phyloP scores from a whole-genome alignment of 2,113 vertebrate species.

The Pimephales promelas region DNA sequence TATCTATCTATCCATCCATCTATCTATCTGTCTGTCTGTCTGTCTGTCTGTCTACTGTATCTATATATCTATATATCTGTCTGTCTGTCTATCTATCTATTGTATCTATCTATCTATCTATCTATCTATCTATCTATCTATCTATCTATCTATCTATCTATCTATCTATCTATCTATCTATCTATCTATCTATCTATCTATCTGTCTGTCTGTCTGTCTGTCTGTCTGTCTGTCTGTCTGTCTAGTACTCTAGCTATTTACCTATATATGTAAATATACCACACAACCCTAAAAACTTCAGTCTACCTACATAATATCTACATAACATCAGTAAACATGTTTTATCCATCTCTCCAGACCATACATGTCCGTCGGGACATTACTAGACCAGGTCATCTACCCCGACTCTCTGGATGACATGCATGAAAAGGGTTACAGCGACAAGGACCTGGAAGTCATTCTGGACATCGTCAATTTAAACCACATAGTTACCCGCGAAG shows the following conservation, averaged over 20 bases:
- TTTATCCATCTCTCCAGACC: conserved; percentile 77
- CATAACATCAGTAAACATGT: neutral
- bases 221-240: no score
- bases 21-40: neutral
- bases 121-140: no score
- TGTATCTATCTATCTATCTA: no score
- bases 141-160: no score
- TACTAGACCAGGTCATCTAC: conserved; percentile 97
- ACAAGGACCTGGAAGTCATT: conserved; percentile 89
- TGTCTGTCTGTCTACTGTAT: no score
- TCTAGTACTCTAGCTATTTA: neutral
- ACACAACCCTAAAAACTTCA: neutral
- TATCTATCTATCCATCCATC: no score
- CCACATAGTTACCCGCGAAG: conserved; percentile 95
- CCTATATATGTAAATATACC: neutral
- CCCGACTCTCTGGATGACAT: conserved; percentile 93
- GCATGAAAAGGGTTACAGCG: conserved; percentile 84
- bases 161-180: no score
- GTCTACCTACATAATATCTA: neutral
- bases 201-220: no score
- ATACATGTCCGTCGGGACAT: conserved; percentile 95
- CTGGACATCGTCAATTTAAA: conserved; percentile 91
- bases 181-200: no score
- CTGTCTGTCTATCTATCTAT: no score
- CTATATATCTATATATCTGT: neutral